Conservation (phyloP, 2,888 invertebrate species). For the Papilio demoleus region DNA sequence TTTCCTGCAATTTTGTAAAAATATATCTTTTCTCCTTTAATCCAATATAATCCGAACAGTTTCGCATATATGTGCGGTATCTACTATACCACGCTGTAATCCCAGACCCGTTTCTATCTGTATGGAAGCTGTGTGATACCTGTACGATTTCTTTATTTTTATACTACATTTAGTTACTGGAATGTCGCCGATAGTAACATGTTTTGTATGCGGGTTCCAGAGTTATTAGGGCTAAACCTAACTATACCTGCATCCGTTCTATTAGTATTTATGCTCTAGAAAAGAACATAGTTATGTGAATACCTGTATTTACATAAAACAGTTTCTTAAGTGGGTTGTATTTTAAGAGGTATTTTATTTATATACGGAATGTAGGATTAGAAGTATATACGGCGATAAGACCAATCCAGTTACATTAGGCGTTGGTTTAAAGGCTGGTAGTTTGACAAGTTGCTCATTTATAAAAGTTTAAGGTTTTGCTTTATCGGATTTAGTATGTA, state of each 20-base stretch:
- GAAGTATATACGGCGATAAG: no score
- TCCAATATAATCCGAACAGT: not conserved
- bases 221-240: not conserved
- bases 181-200: conserved; percentile 15
- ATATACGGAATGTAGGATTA: no score
- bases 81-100: not conserved
- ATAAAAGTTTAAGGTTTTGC: not conserved
- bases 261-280: not conserved
- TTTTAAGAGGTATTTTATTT: no score
- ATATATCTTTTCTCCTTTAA: not conserved
- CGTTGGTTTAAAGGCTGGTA: not conserved
- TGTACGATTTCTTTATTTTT: conserved; percentile 23
- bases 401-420: not conserved
- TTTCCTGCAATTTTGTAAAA: not conserved
- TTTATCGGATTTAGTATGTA: not conserved
- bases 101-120: conserved; percentile 26
- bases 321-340: not conserved
- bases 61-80: not conserved
- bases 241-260: not conserved
- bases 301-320: not conserved
- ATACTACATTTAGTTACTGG: conserved; percentile 7
- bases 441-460: not conserved
- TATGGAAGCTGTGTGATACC: not conserved
- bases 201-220: not conserved
- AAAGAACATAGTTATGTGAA: not conserved